Evolutionary conservation across 37 sponge, comb jelly and placozoan genomes (phyloP).

Genomic region (Haliclona indistincta): DNA sequence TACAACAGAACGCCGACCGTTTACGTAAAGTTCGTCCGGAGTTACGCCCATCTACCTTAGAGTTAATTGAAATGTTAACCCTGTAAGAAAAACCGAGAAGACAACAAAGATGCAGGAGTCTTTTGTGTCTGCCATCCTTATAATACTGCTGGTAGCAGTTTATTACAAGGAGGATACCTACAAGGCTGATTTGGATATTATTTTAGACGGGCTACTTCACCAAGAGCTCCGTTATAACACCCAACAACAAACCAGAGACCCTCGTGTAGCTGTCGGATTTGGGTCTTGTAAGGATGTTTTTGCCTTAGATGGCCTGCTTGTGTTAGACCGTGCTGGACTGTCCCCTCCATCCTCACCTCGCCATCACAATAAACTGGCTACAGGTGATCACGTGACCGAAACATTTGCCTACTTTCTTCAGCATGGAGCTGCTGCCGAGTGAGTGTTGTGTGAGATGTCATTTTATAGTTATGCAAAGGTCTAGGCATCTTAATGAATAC

Average conservation of each 20-base stretch:
- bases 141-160: not conserved
- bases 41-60: too few relatives aligned
- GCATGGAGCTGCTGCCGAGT: conserved; percentile 73
- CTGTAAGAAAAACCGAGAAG: too few relatives aligned
- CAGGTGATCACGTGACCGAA: conserved; percentile 29
- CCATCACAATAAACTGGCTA: conserved; percentile 39
- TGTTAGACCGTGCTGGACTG: conserved; percentile 19
- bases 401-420: conserved; percentile 58
- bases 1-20: too few relatives aligned
- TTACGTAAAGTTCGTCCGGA: too few relatives aligned
- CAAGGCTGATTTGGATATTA: not conserved
- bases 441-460: conserved; percentile 2
- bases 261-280: conserved; percentile 65
- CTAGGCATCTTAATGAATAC: not conserved
- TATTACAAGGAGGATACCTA: not conserved
- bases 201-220: not conserved
- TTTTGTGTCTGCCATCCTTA: not conserved
- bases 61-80: too few relatives aligned
- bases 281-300: conserved; percentile 61
- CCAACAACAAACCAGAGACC: conserved; percentile 2
- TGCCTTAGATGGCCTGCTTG: conserved; percentile 19
- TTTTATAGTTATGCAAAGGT: not conserved
- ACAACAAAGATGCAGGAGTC: too few relatives aligned
- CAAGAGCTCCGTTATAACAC: not conserved
- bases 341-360: conserved; percentile 28